Conservation (phyloP, 2,113 vertebrate species). For the Cololabis saira region DNA sequence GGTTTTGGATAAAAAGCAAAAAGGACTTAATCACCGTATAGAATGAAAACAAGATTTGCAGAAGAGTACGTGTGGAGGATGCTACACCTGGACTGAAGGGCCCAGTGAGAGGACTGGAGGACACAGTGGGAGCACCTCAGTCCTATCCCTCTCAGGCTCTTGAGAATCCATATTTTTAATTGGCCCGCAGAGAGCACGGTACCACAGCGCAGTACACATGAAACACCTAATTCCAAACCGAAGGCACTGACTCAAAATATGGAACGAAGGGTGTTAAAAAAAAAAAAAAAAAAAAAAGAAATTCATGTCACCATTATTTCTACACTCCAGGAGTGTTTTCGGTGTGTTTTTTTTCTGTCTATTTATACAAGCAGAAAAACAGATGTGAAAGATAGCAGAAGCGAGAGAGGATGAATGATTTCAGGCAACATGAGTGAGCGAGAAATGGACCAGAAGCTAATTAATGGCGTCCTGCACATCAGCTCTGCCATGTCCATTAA, state of each 20-base stretch:
- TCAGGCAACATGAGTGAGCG: constrained; percentile 68
- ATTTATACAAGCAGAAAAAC: constrained; percentile 45
- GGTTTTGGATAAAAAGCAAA: no score
- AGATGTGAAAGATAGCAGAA: constrained; percentile 30
- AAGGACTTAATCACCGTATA: not conserved
- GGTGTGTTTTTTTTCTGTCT: constrained; percentile 45
- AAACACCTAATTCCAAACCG: constrained; percentile 20
- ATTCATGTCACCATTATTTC: constrained; percentile 43
- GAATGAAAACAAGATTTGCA: not conserved
- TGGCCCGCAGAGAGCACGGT: constrained; percentile 61
- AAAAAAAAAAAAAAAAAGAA: constrained; percentile 22
- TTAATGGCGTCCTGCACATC: constrained; percentile 80
- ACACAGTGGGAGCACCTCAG: constrained; percentile 33
- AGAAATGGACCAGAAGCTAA: constrained; percentile 82
- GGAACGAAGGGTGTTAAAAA: constrained; percentile 28
- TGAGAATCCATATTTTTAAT: constrained; percentile 68
- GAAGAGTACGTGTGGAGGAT: not conserved
- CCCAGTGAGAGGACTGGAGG: constrained; percentile 36
- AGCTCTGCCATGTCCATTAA: constrained; percentile 81
- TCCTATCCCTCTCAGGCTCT: constrained; percentile 55
- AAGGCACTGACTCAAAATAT: constrained; percentile 42
- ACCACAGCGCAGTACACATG: constrained; percentile 12
- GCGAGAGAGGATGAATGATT: constrained; percentile 58
- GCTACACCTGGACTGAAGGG: constrained; percentile 6
- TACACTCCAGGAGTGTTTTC: constrained; percentile 26